Evolutionary conservation across 2,888 invertebrate genomes (phyloP).

Genomic region (Apamea sordens): DNA sequence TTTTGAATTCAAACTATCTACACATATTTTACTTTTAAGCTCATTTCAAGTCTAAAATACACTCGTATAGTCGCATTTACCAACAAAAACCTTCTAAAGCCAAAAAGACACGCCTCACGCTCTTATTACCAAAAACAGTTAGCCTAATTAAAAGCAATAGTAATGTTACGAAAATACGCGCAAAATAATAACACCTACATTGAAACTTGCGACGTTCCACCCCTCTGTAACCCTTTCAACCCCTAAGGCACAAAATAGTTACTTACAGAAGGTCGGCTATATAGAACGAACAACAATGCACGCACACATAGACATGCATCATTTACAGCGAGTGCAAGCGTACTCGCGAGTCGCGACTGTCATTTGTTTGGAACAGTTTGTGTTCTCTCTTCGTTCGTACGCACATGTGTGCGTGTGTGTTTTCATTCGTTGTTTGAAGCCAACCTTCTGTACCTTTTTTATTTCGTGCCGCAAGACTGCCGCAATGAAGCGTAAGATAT

Average conservation of each 20-base stretch:
- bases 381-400: too few species aligned
- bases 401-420: too few species aligned
- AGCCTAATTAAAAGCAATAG: slow-evolving; percentile 43
- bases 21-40: neutral
- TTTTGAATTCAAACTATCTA: neutral
- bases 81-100: slow-evolving; percentile 5
- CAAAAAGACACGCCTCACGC: neutral
- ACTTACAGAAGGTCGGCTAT: slow-evolving; percentile 4
- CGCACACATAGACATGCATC: neutral
- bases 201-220: slow-evolving; percentile 21
- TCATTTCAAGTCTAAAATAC: neutral
- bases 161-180: slow-evolving; percentile 33
- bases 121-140: slow-evolving; percentile 1
- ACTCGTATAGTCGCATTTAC: neutral
- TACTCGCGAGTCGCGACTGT: neutral
- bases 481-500: slow-evolving; percentile 23
- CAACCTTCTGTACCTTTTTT: neutral
- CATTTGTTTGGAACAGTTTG: neutral
- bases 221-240: neutral
- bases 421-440: neutral
- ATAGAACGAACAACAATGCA: neutral
- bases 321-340: neutral
- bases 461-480: neutral
- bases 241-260: neutral
- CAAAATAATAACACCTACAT: slow-evolving; percentile 32